Conservation (phyloP, 2,113 vertebrate species). For the Nyctereutes procyonoides region DNA sequence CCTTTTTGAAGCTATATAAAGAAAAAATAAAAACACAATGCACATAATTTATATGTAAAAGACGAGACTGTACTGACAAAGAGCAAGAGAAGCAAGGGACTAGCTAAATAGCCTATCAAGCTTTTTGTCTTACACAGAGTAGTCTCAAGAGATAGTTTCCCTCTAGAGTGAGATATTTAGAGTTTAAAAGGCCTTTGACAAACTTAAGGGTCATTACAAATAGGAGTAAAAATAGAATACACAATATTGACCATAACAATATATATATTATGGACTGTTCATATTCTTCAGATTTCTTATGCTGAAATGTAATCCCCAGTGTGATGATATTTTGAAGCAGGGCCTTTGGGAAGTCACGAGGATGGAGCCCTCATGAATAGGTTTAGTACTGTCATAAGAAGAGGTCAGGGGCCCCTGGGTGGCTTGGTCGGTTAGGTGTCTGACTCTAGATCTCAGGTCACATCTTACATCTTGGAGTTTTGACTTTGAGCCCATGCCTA, state of each 20-base stretch:
- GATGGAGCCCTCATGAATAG: neutral
- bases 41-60: neutral
- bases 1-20: neutral
- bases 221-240: neutral
- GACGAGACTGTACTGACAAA: neutral
- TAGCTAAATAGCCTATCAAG: neutral
- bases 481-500: neutral
- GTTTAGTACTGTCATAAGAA: neutral
- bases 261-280: neutral
- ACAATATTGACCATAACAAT: neutral
- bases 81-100: neutral
- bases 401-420: neutral
- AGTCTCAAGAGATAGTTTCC: neutral
- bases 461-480: neutral
- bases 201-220: neutral
- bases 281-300: neutral
- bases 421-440: neutral
- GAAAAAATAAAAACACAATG: neutral
- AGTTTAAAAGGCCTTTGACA: neutral
- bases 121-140: neutral
- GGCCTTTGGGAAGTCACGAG: neutral
- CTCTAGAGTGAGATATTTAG: neutral
- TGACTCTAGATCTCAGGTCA: neutral
- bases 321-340: neutral
- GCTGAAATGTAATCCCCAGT: neutral